Base-by-base conservation (phyloP, 2,113 vertebrate genomes). In the Spea multiplicata region DNA sequence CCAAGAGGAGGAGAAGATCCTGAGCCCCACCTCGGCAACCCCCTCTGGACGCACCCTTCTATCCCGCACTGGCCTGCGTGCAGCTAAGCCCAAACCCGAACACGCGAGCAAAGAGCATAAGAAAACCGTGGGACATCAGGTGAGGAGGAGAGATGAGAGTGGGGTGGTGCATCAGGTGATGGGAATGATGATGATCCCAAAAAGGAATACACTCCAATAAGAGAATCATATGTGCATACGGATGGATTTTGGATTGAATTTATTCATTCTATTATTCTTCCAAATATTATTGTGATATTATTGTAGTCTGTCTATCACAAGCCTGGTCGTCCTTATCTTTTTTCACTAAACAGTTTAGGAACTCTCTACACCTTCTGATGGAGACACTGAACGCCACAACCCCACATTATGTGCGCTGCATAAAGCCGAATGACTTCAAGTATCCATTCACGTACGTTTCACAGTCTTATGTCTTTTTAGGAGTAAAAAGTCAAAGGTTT, bases 401-500 rank as follows among this genome's bases (percentile, higher is more conserved):
- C 0, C 97, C 97, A 0, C 97, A 99, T 83, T 99, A 99, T 0
- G 97, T 99, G 9, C 96, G 97, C 83, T 99, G 97, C 64, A 98
- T 99, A 84, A 99, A 99, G 82, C 97, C 97, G 2, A 99, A 99
- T 0, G 97, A 99, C 88, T 93, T 93, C 90, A 99, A 99, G 86
- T 82, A 93, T 65, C 93, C 96, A 0, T 99, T 99, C 90, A 94
- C 96, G 97, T 99, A 86, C 95, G 76, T 66, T 59, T 59, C 6
- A 6, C 10, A 53, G 50, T 13, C 55, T 59, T 59, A 2, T 9
- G 6, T 59, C 10, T 12, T 59, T 59, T 59, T 5, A 59, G 55
- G 8, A 13, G 8, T 59, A 13, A 8, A 52, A 52, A 52, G 6
- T 7, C 9, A 52, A 10, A 52, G 50, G 50, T 7, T 10, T 52